phyloP scores from a whole-genome alignment of 2,888 invertebrate species.

The Oxyteleia sp. region DNA sequence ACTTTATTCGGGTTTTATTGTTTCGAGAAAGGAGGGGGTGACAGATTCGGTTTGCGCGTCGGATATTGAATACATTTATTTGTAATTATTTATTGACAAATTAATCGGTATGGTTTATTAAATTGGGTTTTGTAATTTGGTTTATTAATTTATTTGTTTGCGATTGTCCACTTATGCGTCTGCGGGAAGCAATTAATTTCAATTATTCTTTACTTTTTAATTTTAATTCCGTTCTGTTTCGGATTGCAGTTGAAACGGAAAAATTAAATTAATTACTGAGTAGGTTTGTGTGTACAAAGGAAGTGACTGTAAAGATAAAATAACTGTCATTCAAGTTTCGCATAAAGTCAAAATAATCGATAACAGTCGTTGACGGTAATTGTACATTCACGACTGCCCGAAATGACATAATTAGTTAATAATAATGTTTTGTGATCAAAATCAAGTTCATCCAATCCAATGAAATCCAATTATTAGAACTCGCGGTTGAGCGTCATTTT shows the following conservation, averaged over 20 bases:
- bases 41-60: constrained; percentile 4
- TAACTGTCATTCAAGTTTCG: constrained; percentile 55
- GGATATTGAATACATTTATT: constrained; percentile 27
- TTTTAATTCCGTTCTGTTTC: constrained; percentile 20
- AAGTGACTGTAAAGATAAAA: constrained; percentile 33
- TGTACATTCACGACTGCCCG: constrained; percentile 38
- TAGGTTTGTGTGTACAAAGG: neutral
- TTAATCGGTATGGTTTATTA: constrained; percentile 5
- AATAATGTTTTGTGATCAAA: constrained; percentile 63
- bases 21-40: constrained; percentile 10
- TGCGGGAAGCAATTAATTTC: constrained; percentile 46
- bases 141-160: constrained; percentile 36
- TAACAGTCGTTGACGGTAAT: constrained; percentile 61
- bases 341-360: constrained; percentile 52
- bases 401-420: constrained; percentile 63
- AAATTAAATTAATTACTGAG: constrained; percentile 51
- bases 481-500: constrained; percentile 50
- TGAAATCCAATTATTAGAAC: constrained; percentile 63
- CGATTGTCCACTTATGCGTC: constrained; percentile 5
- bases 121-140: constrained; percentile 41
- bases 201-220: constrained; percentile 51
- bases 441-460: constrained; percentile 50
- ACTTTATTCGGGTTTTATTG: constrained; percentile 49
- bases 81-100: constrained; percentile 32
- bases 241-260: constrained; percentile 17